These are phyloP conservation scores for Drosophila sturtevanti DNA, from an alignment of 1,140 invertebrate genomes.

Conservation along the genomic window DNA sequence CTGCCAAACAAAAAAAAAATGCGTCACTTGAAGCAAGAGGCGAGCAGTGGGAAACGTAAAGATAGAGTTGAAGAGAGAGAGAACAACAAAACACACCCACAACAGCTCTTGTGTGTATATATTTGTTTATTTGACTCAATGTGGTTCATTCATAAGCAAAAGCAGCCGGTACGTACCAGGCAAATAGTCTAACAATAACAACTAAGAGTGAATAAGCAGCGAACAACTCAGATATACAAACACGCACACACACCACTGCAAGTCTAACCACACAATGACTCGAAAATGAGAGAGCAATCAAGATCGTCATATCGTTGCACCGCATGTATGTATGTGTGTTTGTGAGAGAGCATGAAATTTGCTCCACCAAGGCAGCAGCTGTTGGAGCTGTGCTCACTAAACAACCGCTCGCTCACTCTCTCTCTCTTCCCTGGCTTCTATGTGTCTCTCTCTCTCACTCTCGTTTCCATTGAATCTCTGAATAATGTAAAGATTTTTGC, in stretches of 20 bases:
- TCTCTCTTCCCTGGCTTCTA: not conserved
- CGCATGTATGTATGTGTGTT: not conserved
- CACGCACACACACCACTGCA: slow-evolving; percentile 16
- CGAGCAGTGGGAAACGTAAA: slow-evolving; percentile 17
- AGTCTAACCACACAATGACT: slow-evolving; percentile 61
- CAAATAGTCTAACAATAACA: slow-evolving; percentile 59
- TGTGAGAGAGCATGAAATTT: not conserved
- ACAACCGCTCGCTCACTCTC: not conserved
- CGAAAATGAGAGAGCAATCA: slow-evolving; percentile 41
- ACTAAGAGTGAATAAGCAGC: slow-evolving; percentile 53
- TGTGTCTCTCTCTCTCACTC: slow-evolving; percentile 21
- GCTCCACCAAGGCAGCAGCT: slow-evolving; percentile 11
- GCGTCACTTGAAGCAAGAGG: slow-evolving; percentile 1
- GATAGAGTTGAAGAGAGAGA: not conserved
- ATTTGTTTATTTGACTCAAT: slow-evolving; percentile 14
- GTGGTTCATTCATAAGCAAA: slow-evolving; percentile 63
- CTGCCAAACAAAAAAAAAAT: slow-evolving; percentile 25
- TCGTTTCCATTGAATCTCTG: slow-evolving; percentile 24
- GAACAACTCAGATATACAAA: slow-evolving; percentile 13
- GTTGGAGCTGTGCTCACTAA: not conserved
- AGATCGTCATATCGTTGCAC: slow-evolving; percentile 11
- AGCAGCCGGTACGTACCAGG: slow-evolving; percentile 66
- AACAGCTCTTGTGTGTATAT: slow-evolving; percentile 15
- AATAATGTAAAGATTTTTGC: slow-evolving; percentile 42
- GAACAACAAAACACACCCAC: slow-evolving; percentile 36